Conservation (phyloP, 1,140 invertebrate species). For the Oppia nitens region DNA sequence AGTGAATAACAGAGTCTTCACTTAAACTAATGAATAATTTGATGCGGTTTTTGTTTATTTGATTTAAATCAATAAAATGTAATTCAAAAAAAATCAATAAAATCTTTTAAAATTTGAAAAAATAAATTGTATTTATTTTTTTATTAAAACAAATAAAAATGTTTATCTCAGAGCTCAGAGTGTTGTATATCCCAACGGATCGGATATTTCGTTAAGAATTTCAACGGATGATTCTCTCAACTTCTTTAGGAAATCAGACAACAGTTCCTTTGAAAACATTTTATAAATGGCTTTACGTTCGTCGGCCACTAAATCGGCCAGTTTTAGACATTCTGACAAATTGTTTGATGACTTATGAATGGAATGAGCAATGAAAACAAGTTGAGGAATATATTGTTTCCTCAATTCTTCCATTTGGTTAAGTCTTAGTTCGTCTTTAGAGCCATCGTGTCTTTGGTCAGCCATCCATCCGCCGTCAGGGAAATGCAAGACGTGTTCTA, state of each 20-base stretch:
- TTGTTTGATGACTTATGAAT: constrained; percentile 56
- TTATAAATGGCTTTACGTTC: constrained; percentile 61
- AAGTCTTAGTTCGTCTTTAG: constrained; percentile 23
- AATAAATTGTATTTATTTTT: not conserved
- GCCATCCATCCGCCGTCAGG: constrained; percentile 75
- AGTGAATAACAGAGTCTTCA: no score
- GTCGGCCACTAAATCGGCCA: constrained; percentile 57
- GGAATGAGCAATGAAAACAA: constrained; percentile 55
- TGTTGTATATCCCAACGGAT: constrained; percentile 29
- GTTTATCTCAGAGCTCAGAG: no score
- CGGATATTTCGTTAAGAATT: constrained; percentile 46
- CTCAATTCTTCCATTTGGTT: constrained; percentile 54
- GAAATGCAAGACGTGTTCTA: constrained; percentile 76
- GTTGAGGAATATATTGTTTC: constrained; percentile 55
- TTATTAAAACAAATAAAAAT: not conserved
- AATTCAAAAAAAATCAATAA: no score
- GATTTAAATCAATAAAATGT: no score
- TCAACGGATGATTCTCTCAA: constrained; percentile 55
- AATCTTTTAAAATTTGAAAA: not conserved
- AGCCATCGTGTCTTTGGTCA: constrained; percentile 33
- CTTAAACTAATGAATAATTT: no score
- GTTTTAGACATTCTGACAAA: constrained; percentile 46
- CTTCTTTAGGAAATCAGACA: constrained; percentile 55
- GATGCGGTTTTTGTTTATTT: no score
- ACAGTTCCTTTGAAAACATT: constrained; percentile 52